Percentiles rank a stretch among this genome's conserved stretches.
These are phyloP conservation scores for Lutraria rhynchaena DNA, from an alignment of 1,140 invertebrate species.

Conservation along the genomic window DNA sequence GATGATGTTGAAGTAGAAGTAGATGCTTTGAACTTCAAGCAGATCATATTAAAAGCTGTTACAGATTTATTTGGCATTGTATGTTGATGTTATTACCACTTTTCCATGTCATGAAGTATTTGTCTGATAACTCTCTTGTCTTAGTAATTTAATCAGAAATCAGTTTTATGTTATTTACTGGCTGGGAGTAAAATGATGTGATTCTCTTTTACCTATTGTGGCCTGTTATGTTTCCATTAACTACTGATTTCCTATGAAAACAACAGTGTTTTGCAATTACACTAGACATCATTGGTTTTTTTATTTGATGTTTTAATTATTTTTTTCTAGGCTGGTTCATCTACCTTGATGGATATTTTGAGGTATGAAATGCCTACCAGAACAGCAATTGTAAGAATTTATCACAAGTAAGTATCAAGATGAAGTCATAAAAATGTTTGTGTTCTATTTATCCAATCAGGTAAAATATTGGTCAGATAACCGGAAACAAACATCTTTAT, in stretches of 20 bases:
- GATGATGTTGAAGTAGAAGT: slow-evolving; percentile 24
- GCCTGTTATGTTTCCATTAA: neutral
- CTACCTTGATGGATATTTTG: slow-evolving; percentile 41
- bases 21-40: slow-evolving; percentile 43
- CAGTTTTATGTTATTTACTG: neutral
- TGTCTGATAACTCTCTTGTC: neutral
- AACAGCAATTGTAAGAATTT: slow-evolving; percentile 40
- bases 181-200: neutral
- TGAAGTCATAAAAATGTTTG: neutral
- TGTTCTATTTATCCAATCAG: neutral
- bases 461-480: no score
- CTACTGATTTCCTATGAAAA: neutral
- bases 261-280: neutral
- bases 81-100: neutral
- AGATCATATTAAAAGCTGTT: slow-evolving; percentile 41
- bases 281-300: neutral
- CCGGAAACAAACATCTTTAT: no score
- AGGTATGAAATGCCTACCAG: slow-evolving; percentile 5
- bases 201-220: neutral
- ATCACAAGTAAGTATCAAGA: slow-evolving; percentile 31
- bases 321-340: slow-evolving; percentile 24
- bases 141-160: neutral
- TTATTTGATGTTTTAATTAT: no score
- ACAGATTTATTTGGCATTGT: slow-evolving; percentile 50
- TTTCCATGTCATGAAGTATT: neutral